Evolutionary conservation across 2,797 vertebrate species (phyloP), one percentile per base, ranked within the genome.

Genomic region (Rhadinocentrus ornatus): DNA sequence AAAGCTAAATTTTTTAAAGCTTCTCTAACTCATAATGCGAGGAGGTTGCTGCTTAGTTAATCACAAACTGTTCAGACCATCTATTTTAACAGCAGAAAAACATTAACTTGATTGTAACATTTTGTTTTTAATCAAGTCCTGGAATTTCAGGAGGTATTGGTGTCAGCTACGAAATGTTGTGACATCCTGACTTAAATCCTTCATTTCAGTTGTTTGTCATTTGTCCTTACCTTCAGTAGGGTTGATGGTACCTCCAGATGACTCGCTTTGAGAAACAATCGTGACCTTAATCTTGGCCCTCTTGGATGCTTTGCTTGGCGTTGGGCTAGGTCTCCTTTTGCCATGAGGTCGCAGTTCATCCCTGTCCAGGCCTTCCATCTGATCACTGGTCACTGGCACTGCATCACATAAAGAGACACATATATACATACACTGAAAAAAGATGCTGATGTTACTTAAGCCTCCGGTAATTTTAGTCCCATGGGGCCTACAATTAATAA

Each of bases 211-310:
- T 22, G 24, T 26, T 35, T 11, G 34, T 37, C 31, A 13, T 39
- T 39, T 39, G 12, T 39, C 3, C 37, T 29, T 93, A 97, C 97
- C 96, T 93, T 98, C 97, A 66, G 88, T 68, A 46, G 93, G 89
- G 78, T 90, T 90, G 34, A 92, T 72, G 69, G 91, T 68, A 0
- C 84, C 91, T 69, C 93, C 94, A 52, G 93, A 71, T 22, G 93
- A 74, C 46, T 98, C 98, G 6, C 95, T 96, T 50, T 97, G 97
- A 63, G 97, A 96, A 74, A 98, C 94, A 62, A 98, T 96, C 81
- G 97, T 98, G 91, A 99, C 97, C 93, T 99, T 98, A 89, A 99
- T 97, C 94, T 98, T 99, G 48, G 98, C 96, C 81, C 96, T 93
- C 90, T 99, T 99, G 83, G 97, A 94, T 41, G 94, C 37, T 83